Base-by-base conservation (phyloP, 1,140 invertebrate species). In the Listronotus bonariensis region DNA sequence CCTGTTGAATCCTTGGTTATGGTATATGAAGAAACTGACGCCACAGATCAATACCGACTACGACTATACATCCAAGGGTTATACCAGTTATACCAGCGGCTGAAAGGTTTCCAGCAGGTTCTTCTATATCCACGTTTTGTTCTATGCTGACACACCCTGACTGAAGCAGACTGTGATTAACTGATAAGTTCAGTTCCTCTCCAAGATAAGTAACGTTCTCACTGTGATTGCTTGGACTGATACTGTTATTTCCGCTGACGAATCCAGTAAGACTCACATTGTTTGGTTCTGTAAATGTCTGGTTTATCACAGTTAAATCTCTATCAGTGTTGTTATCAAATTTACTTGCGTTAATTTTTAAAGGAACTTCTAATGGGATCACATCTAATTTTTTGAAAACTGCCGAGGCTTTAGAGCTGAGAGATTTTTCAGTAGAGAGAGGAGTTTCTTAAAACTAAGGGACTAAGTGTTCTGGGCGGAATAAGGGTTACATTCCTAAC, bases 1-100 rank as follows among this genome's bases (percentile, higher is more conserved):
- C 72, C 90, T 89, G 76, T 92, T 93, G 64, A 90, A 83, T 74
- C 88, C 89, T 70, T 87, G 82, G 54, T 89, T 83, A 31, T 89
- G 84, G 77, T 92, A 92, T 64, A 92, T 81, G 59, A 92, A 83
- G 71, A 91, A 91, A 34, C 86, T 86, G 32, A 88, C 83, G 70
- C 87, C 87, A 54, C 85, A 89, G 68, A 87, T 83, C 12, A n/a
- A 88, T 80, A 12, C 85, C 88, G 26, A 87, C 82, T 57, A 89
- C 72, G 48, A 86, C 83, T 51, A 90, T 78, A 56, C 86, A 85
- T 17, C 86, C 87, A 56, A 90, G 84, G 45, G 87, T 88, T 66
- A 89, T 89, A 41, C 88, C 87, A 14, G 87, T 88, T 63, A 90
- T 89, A 41, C 85, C 85, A 3, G 87, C 88, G 18, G 87, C 88